These are phyloP conservation scores for Bilobella aurantiaca DNA, from an alignment of 1,140 invertebrate genomes.

Conservation along the genomic window DNA sequence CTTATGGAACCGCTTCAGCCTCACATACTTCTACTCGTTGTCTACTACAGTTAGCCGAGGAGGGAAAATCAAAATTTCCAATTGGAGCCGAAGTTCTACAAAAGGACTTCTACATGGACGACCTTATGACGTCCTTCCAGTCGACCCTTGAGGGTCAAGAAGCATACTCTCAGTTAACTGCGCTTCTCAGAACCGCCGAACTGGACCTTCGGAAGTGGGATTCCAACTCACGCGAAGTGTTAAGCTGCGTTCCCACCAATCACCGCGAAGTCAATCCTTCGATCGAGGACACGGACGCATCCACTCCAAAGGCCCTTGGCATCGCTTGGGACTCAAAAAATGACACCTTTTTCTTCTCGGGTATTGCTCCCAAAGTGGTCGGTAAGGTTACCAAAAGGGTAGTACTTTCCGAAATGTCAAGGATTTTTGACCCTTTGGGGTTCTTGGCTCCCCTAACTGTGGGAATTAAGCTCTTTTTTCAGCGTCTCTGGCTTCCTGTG, in stretches of 20 bases:
- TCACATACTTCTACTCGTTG: slow-evolving; percentile 36
- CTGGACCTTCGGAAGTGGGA: slow-evolving; percentile 11
- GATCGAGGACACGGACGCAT: not conserved
- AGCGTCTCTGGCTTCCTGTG: not conserved
- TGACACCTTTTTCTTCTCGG: not conserved
- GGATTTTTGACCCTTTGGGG: slow-evolving; percentile 11
- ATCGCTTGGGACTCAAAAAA: not conserved
- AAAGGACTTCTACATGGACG: slow-evolving; percentile 39
- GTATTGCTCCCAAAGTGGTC: not conserved
- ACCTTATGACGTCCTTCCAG: slow-evolving; percentile 38
- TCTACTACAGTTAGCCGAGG: slow-evolving; percentile 30
- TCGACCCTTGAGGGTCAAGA: slow-evolving; percentile 11
- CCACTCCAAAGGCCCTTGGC: not conserved
- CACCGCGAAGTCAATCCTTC: slow-evolving; percentile 9
- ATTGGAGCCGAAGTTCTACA: slow-evolving; percentile 8
- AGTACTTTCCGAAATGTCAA: slow-evolving; percentile 4
- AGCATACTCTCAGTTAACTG: slow-evolving; percentile 13
- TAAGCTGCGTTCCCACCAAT: not conserved
- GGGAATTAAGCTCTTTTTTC: slow-evolving; percentile 6
- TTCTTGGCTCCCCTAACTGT: slow-evolving; percentile 2
- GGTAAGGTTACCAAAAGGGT: not conserved
- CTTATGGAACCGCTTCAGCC: slow-evolving; percentile 38
- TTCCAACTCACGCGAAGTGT: not conserved
- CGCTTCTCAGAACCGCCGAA: not conserved
- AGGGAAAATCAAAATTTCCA: slow-evolving; percentile 21